Percentiles rank a stretch among this genome's conserved stretches.
Evolutionary conservation across 2,797 vertebrate species (phyloP).

Genomic region (Morus bassanus): DNA sequence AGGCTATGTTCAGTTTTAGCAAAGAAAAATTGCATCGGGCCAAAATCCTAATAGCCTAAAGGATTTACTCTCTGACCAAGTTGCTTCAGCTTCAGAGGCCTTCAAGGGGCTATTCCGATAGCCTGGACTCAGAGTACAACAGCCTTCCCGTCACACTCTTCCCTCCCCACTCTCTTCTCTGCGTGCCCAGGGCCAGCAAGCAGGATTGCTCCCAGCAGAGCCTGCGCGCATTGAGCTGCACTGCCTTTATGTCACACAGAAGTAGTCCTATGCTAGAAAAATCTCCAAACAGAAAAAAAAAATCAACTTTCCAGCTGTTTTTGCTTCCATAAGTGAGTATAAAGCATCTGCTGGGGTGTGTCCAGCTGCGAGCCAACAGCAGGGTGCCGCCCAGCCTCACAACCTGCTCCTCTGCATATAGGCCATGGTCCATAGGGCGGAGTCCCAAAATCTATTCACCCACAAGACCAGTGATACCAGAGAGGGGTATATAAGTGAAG

Average conservation of each 20-base stretch:
- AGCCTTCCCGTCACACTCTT: background rate
- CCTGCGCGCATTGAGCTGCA: accelerated
- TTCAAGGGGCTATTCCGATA: background rate
- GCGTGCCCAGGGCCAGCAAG: background rate
- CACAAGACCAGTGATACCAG: background rate
- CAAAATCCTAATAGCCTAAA: background rate
- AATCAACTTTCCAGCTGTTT: background rate
- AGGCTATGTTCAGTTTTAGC: background rate
- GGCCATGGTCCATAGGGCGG: too few relatives aligned
- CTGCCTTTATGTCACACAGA: background rate
- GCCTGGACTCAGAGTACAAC: too few relatives aligned
- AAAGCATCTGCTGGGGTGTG: background rate
- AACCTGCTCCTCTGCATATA: background rate
- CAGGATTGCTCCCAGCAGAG: background rate
- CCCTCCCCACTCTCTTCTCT: background rate
- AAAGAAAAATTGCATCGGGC: background rate
- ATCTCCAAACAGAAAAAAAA: background rate
- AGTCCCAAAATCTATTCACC: background rate
- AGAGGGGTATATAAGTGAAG: background rate
- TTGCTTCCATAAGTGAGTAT: background rate
- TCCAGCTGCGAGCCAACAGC: background rate
- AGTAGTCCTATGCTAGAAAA: background rate
- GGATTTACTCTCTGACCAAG: background rate
- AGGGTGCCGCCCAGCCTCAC: background rate
- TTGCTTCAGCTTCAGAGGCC: background rate